A percentile compares a stretch with the other conserved stretches of the same genome.
These are phyloP conservation scores for Drosophila kuntzei DNA, from an alignment of 2,888 invertebrate genomes.

Conservation along the genomic window DNA sequence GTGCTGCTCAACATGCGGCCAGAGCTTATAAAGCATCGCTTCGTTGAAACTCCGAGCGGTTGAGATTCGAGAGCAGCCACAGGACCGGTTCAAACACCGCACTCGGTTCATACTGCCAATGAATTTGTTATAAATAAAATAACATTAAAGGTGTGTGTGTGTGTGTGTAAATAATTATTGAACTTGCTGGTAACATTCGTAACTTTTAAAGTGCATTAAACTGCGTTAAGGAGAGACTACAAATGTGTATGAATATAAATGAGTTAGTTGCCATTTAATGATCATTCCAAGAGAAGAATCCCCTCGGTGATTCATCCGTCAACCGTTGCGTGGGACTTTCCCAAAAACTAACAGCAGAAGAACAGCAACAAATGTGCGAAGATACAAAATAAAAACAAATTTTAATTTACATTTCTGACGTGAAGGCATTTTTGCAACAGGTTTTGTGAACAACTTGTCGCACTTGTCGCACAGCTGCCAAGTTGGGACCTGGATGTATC, in stretches of 20 bases:
- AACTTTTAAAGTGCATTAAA: conserved; percentile 29
- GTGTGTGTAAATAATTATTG: conserved; percentile 6
- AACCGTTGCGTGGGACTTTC: conserved; percentile 41
- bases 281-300: conserved; percentile 24
- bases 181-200: conserved; percentile 8
- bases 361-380: conserved; percentile 19
- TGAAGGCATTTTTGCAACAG: conserved; percentile 23
- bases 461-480: conserved; percentile 12
- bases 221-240: conserved; percentile 4
- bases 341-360: conserved; percentile 14
- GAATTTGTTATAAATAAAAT: conserved; percentile 41
- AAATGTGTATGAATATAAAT: conserved; percentile 4
- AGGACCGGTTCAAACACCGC: conserved; percentile 72
- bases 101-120: background rate
- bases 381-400: conserved; percentile 3
- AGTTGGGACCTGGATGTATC: conserved; percentile 28
- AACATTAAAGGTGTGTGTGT: background rate
- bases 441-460: conserved; percentile 27
- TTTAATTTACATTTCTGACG: conserved; percentile 33
- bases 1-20: conserved; percentile 60
- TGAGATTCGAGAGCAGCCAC: conserved; percentile 33
- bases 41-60: conserved; percentile 13
- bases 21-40: conserved; percentile 70
- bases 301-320: conserved; percentile 43
- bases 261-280: background rate